These are phyloP conservation scores for Neodiprion lecontei DNA, from an alignment of 1,140 invertebrate species.

Conservation along the genomic window DNA sequence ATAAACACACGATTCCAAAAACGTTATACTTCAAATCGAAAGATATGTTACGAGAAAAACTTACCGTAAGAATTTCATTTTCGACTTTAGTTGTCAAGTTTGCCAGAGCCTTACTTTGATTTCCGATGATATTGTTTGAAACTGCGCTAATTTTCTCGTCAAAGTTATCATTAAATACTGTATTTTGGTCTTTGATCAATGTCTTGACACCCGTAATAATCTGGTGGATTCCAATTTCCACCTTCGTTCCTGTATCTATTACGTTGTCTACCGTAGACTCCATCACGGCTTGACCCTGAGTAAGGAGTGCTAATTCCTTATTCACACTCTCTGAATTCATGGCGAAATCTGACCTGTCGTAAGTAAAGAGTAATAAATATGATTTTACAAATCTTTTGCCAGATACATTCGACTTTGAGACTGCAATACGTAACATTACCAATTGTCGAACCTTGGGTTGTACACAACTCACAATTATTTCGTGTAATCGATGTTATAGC, in stretches of 20 bases:
- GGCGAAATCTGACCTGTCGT: constrained; percentile 45
- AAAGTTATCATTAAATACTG: constrained; percentile 73
- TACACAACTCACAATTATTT: too few species aligned
- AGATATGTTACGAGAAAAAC: constrained; percentile 38
- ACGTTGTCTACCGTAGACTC: constrained; percentile 85
- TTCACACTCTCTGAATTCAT: constrained; percentile 56
- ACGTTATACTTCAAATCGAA: not conserved
- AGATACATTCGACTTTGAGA: too few species aligned
- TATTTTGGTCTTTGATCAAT: constrained; percentile 71
- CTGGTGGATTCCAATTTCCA: constrained; percentile 86
- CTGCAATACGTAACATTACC: not conserved
- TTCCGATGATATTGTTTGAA: constrained; percentile 73
- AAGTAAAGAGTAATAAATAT: constrained; percentile 10
- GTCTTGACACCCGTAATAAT: constrained; percentile 82
- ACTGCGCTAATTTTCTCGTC: constrained; percentile 75
- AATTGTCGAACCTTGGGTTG: not conserved
- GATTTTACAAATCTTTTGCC: too few species aligned
- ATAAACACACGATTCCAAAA: not conserved
- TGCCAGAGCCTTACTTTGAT: constrained; percentile 74
- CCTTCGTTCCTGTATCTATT: constrained; percentile 80
- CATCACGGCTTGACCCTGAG: constrained; percentile 81
- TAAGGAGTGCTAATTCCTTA: constrained; percentile 62
- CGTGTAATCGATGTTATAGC: too few species aligned
- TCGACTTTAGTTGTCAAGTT: constrained; percentile 83
- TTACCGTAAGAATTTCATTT: constrained; percentile 77